Evolutionary conservation across 1,140 invertebrate species (phyloP), one percentile per base, ranked within the genome.

Genomic region (Solenopsis fugax): DNA sequence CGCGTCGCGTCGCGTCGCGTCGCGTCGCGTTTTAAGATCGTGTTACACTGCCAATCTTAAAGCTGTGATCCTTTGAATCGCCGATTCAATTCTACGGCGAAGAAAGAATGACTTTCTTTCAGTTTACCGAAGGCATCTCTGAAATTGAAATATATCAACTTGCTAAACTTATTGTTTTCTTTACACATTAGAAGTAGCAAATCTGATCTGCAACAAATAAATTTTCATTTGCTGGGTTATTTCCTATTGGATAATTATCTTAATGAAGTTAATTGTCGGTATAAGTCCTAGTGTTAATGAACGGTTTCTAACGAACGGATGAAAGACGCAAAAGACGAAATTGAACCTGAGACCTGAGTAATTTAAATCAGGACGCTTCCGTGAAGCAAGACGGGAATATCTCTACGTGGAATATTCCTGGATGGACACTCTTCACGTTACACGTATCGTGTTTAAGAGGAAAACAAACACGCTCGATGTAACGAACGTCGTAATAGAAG

Each of bases 381-480:
- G 9, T n/a, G 34, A 41, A 10, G 9, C 37, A 41, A 65, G 18
- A 41, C 18, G 10, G 4, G 4, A 65, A 65, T 41, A 41, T 18
- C 34, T 45, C 7, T 67, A 41, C 62, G 7, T 64, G n/a, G 10
- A 45, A 45, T 45, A 21, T 21, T 65, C 13, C 41, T 71, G 7
- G 4, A 24, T 24, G 41, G 7, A 58, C n/a, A 21, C 34, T 75
- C 34, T 75, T n/a, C 13, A 24, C 18, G n/a, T 4, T 56, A 37
- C 16, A 12, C 6, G 16, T 73, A 75, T 13, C n/a, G 12, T 18
- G 29, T 52, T 52, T 12, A 21, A 21, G 3, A 37, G 18, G 24
- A 73, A 54, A 73, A 73, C 21, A 73, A 21, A 56, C 56, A 75
- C 4, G 29, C 37, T 21, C 29, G 34, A 41, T 56, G n/a, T 58